Conservation (phyloP, 1,140 invertebrate species). For the Hypothenemus hampei region DNA sequence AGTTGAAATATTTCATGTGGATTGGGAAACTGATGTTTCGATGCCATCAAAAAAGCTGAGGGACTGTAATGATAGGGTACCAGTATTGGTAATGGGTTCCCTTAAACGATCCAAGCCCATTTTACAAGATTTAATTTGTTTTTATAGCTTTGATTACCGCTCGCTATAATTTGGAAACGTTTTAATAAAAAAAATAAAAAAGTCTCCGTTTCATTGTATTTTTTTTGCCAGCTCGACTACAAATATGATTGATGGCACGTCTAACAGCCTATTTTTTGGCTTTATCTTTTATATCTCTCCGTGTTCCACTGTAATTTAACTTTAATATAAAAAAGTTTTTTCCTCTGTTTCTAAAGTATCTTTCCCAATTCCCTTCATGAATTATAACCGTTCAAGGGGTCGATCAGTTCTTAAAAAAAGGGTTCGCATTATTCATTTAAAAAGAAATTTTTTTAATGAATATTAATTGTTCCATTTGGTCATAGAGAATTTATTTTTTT, state of each 20-base stretch:
- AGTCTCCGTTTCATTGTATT: constrained; percentile 31
- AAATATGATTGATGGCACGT: constrained; percentile 38
- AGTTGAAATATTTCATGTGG: too few species aligned
- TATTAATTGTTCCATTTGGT: constrained; percentile 17
- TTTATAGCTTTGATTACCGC: constrained; percentile 47
- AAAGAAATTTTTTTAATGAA: constrained; percentile 9
- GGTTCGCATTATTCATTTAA: neutral
- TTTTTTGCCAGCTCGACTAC: constrained; percentile 29
- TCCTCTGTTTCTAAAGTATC: constrained; percentile 14
- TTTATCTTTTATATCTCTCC: constrained; percentile 27
- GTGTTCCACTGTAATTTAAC: constrained; percentile 27
- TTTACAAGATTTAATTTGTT: constrained; percentile 47
- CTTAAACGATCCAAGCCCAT: constrained; percentile 43
- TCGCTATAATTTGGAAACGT: constrained; percentile 45
- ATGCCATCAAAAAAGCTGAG: constrained; percentile 29
- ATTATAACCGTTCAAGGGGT: neutral
- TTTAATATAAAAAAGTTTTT: constrained; percentile 27
- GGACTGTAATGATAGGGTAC: constrained; percentile 42
- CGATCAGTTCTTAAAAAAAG: neutral
- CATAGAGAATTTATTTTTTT: too few species aligned
- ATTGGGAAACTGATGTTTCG: too few species aligned
- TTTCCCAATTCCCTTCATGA: constrained; percentile 9
- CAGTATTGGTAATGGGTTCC: constrained; percentile 42
- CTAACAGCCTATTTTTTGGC: constrained; percentile 31
- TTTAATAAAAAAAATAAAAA: constrained; percentile 45